Percentiles rank a stretch among this genome's conserved stretches.
These are phyloP conservation scores for Megaleporinus macrocephalus DNA, from an alignment of 2,113 vertebrate species.

Conservation along the genomic window DNA sequence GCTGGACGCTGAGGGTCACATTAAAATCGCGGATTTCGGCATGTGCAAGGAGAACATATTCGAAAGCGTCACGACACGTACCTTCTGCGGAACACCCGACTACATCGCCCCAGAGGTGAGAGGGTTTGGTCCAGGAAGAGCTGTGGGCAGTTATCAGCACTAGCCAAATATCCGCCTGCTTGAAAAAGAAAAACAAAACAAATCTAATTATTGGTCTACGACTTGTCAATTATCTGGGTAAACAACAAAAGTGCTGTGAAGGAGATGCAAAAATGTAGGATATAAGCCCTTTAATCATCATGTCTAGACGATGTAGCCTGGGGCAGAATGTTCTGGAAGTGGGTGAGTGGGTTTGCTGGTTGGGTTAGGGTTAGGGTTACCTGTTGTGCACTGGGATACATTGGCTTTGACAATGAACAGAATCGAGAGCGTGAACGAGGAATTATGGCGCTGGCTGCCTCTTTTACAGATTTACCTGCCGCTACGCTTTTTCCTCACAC, in stretches of 20 bases:
- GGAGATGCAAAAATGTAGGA: too few species aligned
- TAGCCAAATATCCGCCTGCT: too few species aligned
- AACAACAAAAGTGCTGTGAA: too few species aligned
- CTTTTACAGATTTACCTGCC: constrained; percentile 12
- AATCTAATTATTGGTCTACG: too few species aligned
- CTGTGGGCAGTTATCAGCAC: too few species aligned
- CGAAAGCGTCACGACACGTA: constrained; percentile 88
- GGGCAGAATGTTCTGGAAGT: too few species aligned
- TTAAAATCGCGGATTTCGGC: constrained; percentile 98
- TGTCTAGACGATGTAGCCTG: too few species aligned
- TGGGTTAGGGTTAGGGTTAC: too few species aligned
- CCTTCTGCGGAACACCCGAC: constrained; percentile 98
- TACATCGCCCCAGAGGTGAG: constrained; percentile 97
- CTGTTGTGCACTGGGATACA: background rate
- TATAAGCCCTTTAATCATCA: too few species aligned
- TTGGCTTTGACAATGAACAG: background rate
- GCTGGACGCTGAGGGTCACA: constrained; percentile 95
- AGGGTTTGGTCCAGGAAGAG: background rate
- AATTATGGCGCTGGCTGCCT: background rate
- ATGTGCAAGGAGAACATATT: constrained; percentile 98
- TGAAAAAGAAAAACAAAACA: too few species aligned
- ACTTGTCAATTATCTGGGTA: too few species aligned
- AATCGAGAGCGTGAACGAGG: background rate
- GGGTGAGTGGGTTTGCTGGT: too few species aligned
- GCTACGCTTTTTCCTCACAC: constrained; percentile 1